Evolutionary conservation across 2,888 invertebrate genomes (phyloP).

Genomic region (Tenthredo scrophulariae): DNA sequence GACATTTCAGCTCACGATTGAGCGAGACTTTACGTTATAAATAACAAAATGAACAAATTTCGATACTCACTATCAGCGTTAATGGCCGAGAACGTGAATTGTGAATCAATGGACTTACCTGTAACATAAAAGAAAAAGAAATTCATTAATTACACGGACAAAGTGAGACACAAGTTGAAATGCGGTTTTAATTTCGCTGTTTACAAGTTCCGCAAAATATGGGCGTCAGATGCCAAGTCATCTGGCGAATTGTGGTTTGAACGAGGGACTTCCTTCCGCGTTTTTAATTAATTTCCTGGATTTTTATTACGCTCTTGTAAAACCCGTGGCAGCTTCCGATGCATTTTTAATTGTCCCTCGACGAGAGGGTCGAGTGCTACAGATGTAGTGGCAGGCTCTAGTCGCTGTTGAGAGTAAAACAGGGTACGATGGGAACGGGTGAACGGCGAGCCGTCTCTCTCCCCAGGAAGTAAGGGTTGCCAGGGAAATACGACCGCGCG

Average conservation of each 20-base stretch:
- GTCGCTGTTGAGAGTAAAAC: constrained; percentile 32
- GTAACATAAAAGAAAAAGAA: neutral
- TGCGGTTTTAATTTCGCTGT: neutral
- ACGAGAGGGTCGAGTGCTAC: constrained; percentile 45
- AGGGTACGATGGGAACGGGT: constrained; percentile 6
- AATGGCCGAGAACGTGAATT: neutral
- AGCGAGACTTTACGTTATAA: neutral
- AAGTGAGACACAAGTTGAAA: neutral
- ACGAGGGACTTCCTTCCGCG: constrained; percentile 31
- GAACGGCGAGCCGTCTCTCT: constrained; percentile 11
- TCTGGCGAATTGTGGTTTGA: constrained; percentile 1
- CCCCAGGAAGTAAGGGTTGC: constrained; percentile 33
- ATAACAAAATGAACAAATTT: neutral
- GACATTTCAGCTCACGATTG: neutral
- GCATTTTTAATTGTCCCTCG: constrained; percentile 48
- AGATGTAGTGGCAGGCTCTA: constrained; percentile 44
- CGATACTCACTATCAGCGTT: neutral
- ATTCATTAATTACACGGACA: neutral
- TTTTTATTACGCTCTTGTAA: constrained; percentile 40
- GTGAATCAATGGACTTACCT: constrained; percentile 17
- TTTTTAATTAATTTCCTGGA: constrained; percentile 43
- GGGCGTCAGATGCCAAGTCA: neutral
- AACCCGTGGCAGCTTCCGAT: constrained; percentile 42
- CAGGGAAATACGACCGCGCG: neutral
- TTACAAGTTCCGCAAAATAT: neutral